Conservation (phyloP, 2,888 invertebrate genomes). For the Pyrgus malvae region DNA sequence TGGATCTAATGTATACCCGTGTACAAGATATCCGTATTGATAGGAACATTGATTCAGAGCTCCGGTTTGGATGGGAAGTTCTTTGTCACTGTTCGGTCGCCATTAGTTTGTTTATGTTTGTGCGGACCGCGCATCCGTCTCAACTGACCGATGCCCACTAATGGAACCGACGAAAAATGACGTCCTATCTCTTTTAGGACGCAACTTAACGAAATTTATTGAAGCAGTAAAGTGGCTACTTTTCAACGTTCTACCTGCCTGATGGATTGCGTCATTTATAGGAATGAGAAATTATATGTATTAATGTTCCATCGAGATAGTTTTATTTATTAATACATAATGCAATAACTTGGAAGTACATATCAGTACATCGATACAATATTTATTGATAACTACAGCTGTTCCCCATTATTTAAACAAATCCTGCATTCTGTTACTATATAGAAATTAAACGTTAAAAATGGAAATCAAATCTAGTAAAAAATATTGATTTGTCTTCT, state of each 20-base stretch:
- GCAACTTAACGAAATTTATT: conserved; percentile 37
- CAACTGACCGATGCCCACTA: conserved; percentile 48
- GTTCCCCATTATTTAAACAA: too few species aligned
- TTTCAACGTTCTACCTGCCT: conserved; percentile 51
- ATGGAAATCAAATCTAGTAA: too few species aligned
- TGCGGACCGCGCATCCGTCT: conserved; percentile 55
- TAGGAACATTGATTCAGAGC: conserved; percentile 54
- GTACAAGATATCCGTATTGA: conserved; percentile 37
- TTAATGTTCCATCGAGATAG: too few species aligned
- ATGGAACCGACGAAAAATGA: conserved; percentile 41
- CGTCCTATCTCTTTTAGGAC: conserved; percentile 40
- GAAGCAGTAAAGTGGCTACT: conserved; percentile 57
- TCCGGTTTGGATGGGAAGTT: conserved; percentile 55
- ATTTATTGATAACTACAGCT: too few species aligned
- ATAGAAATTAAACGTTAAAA: too few species aligned
- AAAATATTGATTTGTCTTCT: too few species aligned
- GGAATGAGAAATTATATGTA: too few species aligned
- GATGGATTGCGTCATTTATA: conserved; percentile 50
- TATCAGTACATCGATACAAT: too few species aligned
- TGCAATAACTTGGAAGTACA: too few species aligned
- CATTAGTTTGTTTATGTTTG: conserved; percentile 71
- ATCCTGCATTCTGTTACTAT: too few species aligned
- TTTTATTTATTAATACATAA: too few species aligned
- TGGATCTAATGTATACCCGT: conserved; percentile 17
- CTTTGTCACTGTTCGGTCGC: conserved; percentile 61